phyloP scores from a whole-genome alignment of 1,140 invertebrate species.

The Drosophila parvula region DNA sequence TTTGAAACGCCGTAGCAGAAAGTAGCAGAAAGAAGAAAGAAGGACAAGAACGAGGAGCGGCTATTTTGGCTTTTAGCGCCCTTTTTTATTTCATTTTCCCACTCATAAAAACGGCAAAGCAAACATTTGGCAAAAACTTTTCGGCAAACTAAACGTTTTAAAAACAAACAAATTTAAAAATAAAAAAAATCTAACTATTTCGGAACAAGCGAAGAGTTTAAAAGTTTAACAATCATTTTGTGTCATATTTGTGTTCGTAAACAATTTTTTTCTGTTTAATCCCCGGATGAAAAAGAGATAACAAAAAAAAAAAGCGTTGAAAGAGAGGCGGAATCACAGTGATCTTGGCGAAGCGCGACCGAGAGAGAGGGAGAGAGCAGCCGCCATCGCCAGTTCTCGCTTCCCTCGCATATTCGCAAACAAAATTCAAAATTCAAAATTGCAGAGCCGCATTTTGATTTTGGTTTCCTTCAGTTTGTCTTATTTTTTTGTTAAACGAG shows the following conservation, averaged over 20 bases:
- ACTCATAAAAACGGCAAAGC: conserved; percentile 41
- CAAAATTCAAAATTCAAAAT: conserved; percentile 75
- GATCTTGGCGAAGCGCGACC: conserved; percentile 45
- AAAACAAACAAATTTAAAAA: conserved; percentile 11
- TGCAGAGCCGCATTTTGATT: conserved; percentile 33
- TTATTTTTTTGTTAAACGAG: conserved; percentile 66
- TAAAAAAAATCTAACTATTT: conserved; percentile 25
- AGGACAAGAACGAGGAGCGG: conserved; percentile 78
- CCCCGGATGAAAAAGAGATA: conserved; percentile 31
- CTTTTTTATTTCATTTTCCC: conserved; percentile 82
- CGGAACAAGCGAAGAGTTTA: conserved; percentile 19
- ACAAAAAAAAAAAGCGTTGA: conserved; percentile 26
- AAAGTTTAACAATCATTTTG: conserved; percentile 44
- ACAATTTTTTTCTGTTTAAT: conserved; percentile 68
- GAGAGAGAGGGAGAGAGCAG: conserved; percentile 22
- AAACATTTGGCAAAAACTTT: conserved; percentile 68
- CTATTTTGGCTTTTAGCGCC: conserved; percentile 81
- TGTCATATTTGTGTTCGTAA: conserved; percentile 69
- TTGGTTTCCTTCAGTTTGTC: conserved; percentile 65
- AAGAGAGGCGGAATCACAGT: conserved; percentile 36
- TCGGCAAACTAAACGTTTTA: conserved; percentile 58
- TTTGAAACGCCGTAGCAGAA: conserved; percentile 82
- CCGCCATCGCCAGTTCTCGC: conserved; percentile 33
- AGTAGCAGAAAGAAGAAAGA: conserved; percentile 79
- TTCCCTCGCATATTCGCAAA: conserved; percentile 49